These are phyloP conservation scores for Perodicticus potto DNA, from an alignment of 2,797 vertebrate genomes.

Conservation along the genomic window DNA sequence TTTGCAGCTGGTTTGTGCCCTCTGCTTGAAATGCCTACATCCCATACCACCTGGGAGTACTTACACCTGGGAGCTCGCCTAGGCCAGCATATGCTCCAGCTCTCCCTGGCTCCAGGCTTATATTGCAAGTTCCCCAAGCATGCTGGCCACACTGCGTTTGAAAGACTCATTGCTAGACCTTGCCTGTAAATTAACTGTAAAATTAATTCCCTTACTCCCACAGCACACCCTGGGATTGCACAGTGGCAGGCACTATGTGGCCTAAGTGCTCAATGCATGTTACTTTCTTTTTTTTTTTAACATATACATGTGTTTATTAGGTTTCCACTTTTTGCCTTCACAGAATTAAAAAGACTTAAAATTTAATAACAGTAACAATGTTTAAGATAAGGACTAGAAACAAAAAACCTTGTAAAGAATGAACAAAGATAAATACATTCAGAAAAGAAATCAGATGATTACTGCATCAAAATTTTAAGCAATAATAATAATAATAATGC, in stretches of 20 bases:
- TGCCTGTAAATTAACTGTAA: neutral
- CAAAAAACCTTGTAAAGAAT: too few relatives aligned
- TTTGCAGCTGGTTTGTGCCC: neutral
- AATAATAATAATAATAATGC: too few relatives aligned
- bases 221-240: neutral
- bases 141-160: neutral
- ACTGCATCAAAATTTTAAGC: too few relatives aligned
- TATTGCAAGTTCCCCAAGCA: neutral
- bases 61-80: accelerated
- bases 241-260: neutral
- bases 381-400: too few relatives aligned
- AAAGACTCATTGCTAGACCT: neutral
- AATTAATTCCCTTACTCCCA: neutral
- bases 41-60: neutral
- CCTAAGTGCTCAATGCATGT: neutral
- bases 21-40: neutral
- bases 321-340: too few relatives aligned
- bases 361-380: too few relatives aligned
- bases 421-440: too few relatives aligned
- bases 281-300: too few relatives aligned
- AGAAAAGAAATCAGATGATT: too few relatives aligned
- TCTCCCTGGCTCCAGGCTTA: neutral
- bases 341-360: too few relatives aligned
- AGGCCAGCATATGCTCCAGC: neutral
- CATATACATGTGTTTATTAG: too few relatives aligned